Evolutionary conservation across 2,888 invertebrate genomes (phyloP).

Genomic region (Cephus runcator): DNA sequence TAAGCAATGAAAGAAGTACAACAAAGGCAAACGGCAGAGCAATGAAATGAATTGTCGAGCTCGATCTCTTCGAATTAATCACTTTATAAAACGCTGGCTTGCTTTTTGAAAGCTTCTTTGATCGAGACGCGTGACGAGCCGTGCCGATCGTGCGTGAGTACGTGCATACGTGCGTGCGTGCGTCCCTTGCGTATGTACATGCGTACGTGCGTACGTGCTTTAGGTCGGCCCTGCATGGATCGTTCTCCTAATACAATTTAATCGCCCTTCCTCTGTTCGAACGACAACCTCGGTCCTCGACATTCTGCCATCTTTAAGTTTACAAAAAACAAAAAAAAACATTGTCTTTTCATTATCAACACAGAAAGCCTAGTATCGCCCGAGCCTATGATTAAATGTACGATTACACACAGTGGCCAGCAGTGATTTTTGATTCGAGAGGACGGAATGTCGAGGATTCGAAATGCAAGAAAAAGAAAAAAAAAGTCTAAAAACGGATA

Average conservation of each 20-base stretch:
- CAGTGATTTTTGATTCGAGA: not conserved
- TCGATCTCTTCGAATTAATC: conserved; percentile 19
- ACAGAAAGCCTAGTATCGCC: not conserved
- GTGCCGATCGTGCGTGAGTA: not conserved
- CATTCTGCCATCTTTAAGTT: not conserved
- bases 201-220: conserved; percentile 50
- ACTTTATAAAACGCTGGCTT: conserved; percentile 38
- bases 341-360: not conserved
- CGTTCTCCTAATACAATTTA: conserved; percentile 21
- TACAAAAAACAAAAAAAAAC: not conserved
- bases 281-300: not conserved
- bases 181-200: not conserved
- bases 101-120: conserved; percentile 43
- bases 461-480: not conserved
- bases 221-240: conserved; percentile 64
- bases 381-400: not conserved
- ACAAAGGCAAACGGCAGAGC: not conserved
- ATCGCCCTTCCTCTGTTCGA: not conserved
- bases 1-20: not conserved
- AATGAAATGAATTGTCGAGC: not conserved
- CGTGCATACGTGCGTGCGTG: not conserved
- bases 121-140: not conserved
- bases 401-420: not conserved
- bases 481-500: not conserved
- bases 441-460: not conserved